Percentiles rank a stretch among this genome's conserved stretches.
Evolutionary conservation across 2,113 vertebrate species (phyloP).

Genomic region (Engystomops pustulosus): DNA sequence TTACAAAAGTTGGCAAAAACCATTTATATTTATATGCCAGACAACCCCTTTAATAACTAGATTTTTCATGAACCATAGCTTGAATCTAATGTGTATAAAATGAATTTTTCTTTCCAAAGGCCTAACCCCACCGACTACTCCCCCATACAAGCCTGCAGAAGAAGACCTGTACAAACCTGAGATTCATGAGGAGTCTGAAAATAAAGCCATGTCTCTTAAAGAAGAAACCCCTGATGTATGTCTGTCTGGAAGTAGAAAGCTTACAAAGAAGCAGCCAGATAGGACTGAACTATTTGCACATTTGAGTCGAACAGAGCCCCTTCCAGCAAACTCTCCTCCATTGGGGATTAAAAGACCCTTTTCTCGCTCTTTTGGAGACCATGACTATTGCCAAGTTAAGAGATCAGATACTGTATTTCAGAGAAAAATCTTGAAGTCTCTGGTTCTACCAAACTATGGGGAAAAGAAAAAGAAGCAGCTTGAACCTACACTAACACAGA

Average conservation of each 20-base stretch:
- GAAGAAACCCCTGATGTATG: constrained; percentile 57
- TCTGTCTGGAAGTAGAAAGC: constrained; percentile 64
- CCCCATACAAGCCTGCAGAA: constrained; percentile 91
- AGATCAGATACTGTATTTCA: constrained; percentile 73
- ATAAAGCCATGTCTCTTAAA: constrained; percentile 60
- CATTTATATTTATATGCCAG: too few relatives aligned
- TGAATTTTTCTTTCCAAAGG: constrained; percentile 72
- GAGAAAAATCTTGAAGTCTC: constrained; percentile 78
- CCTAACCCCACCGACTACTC: constrained; percentile 95
- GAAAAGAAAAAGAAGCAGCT: constrained; percentile 70
- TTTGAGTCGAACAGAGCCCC: constrained; percentile 77
- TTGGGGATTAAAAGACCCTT: constrained; percentile 75
- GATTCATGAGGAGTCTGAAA: constrained; percentile 71
- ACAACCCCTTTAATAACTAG: background rate
- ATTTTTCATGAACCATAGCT: background rate
- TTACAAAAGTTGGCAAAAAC: too few relatives aligned
- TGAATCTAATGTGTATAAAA: background rate
- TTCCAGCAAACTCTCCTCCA: constrained; percentile 64
- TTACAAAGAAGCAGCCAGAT: constrained; percentile 84
- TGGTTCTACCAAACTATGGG: constrained; percentile 67
- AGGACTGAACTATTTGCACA: constrained; percentile 93
- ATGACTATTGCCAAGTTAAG: constrained; percentile 92
- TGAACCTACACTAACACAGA: constrained; percentile 65
- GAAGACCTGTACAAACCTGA: constrained; percentile 95
- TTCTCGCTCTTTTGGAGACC: constrained; percentile 87